Conservation (phyloP, 2,888 invertebrate genomes). For the Andricus quercusramuli region DNA sequence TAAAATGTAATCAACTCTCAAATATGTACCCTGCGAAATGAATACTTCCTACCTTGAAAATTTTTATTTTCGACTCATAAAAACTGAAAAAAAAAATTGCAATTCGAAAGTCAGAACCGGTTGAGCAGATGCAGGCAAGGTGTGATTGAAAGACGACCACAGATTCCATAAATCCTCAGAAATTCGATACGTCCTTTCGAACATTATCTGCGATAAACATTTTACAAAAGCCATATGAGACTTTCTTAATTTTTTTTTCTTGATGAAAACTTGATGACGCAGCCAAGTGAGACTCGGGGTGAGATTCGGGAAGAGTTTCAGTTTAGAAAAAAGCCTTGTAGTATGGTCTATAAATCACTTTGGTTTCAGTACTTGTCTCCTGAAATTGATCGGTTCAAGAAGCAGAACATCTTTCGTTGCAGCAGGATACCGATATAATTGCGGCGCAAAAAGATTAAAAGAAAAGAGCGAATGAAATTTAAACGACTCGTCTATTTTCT, state of each 20-base stretch:
- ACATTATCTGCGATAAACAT: neutral
- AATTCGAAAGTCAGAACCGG: constrained; percentile 17
- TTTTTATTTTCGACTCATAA: neutral
- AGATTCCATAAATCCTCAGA: constrained; percentile 2
- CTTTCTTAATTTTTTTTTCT: neutral
- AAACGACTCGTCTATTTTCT: constrained; percentile 37
- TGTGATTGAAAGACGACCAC: neutral
- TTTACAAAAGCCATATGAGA: neutral
- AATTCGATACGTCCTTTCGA: constrained; percentile 8
- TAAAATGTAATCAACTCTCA: too few relatives aligned
- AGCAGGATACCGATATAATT: constrained; percentile 34
- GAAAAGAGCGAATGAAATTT: constrained; percentile 20
- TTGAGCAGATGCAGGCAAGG: constrained; percentile 20
- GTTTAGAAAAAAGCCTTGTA: neutral
- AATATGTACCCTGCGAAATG: neutral
- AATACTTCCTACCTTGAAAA: neutral
- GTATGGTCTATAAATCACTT: constrained; percentile 30
- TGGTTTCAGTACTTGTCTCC: constrained; percentile 35
- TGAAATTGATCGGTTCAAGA: constrained; percentile 34
- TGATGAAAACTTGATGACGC: too few relatives aligned
- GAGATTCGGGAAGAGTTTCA: neutral
- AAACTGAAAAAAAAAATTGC: neutral
- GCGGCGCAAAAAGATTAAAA: constrained; percentile 16
- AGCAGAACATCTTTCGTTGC: constrained; percentile 30
- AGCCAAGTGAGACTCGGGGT: neutral